A percentile compares a stretch with the other conserved stretches of the same genome.
These are phyloP conservation scores for Trinectes maculatus DNA, from an alignment of 2,113 vertebrate genomes.

Conservation along the genomic window DNA sequence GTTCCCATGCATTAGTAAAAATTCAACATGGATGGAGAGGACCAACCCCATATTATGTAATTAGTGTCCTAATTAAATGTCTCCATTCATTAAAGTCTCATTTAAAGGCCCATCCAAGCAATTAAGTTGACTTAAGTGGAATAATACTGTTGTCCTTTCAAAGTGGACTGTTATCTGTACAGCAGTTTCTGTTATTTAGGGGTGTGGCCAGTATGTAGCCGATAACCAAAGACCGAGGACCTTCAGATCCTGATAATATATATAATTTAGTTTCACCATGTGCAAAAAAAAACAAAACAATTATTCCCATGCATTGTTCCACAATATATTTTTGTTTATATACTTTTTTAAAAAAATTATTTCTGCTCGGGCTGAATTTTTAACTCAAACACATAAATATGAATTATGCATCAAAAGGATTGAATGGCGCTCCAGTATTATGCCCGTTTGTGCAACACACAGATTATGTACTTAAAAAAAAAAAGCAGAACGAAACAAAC, in stretches of 20 bases:
- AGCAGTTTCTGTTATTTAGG: conserved; percentile 20
- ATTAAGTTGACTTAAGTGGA: conserved; percentile 73
- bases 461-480: conserved; percentile 9
- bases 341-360: conserved; percentile 32
- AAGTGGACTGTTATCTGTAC: conserved; percentile 60
- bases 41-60: conserved; percentile 70
- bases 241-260: too few relatives aligned
- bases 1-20: conserved; percentile 19
- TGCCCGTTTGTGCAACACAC: conserved; percentile 20
- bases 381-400: conserved; percentile 49
- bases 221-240: too few relatives aligned
- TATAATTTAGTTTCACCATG: background rate
- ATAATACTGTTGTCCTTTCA: conserved; percentile 78
- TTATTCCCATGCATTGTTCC: background rate
- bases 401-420: conserved; percentile 40
- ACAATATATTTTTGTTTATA: conserved; percentile 23
- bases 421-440: conserved; percentile 8
- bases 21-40: conserved; percentile 65
- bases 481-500: background rate
- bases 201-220: conserved; percentile 23
- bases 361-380: conserved; percentile 57
- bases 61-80: conserved; percentile 73
- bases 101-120: conserved; percentile 73
- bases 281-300: conserved; percentile 1
- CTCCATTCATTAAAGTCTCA: conserved; percentile 76